Evolutionary conservation across 2,113 vertebrate genomes (phyloP), one percentile per base, ranked within the genome.

Genomic region (Phalacrocorax pelagicus): DNA sequence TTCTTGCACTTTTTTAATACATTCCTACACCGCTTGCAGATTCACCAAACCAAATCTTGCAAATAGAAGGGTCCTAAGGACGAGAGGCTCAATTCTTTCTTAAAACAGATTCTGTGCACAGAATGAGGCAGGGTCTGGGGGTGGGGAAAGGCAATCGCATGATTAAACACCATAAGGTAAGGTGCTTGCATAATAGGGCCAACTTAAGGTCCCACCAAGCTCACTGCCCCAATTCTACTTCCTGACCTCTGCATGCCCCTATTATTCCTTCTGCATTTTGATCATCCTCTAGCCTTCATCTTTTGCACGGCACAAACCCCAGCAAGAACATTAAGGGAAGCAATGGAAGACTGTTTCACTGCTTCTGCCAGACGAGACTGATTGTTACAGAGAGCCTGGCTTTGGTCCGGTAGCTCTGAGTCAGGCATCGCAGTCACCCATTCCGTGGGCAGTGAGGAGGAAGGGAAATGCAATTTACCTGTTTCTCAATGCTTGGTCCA

Each of bases 111-210:
- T 70, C 15, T 59, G 63, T 24, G 38, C 36, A 55, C 17, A 58
- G 63, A 62, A 22, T 4, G n/a, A 46, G 52, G 67, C 71, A 34
- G 59, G 29, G 51, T 27, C 44, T 16, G 13, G 38, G 44, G 29
- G 7, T 22, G 49, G 54, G 20, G 10, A 40, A 63, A 32, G 59
- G 58, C 52, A 80, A 15, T 26, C 3, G 0, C 58, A 18, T 12
- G 47, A 77, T 73, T 88, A 80, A 69, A 74, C 85, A 49, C 66
- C 66, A 12, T 51, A 79, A 63, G 70, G 71, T 88, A 62, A 77
- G 51, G 82, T 92, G 79, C 85, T 94, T 96, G 67, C 67, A 67
- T 90, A 95, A 94, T 38, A 55, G n/a, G 77, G 80, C 90, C 67
- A 36, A 63, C 57, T 72, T 88, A 59, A 72, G 44, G 81, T 84